Base-by-base conservation (phyloP, 2,113 vertebrate genomes). In the Pterocles gutturalis region DNA sequence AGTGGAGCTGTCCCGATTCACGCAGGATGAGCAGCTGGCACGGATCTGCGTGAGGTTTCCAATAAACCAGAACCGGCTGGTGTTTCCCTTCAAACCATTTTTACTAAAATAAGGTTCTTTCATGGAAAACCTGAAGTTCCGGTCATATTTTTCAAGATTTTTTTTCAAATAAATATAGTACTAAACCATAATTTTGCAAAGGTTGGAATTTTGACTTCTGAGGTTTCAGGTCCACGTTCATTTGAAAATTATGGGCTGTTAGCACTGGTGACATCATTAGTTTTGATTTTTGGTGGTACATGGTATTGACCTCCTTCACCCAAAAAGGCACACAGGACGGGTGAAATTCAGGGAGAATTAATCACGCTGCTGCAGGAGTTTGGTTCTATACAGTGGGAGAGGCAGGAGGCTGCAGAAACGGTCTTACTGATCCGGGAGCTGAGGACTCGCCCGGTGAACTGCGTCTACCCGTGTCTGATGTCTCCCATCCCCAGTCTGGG, bases 41-140 rank as follows among this genome's bases (percentile, higher is more conserved):
- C 13, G 1, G 0, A 83, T 41, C 49, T 2, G 7, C 3, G 0
- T 8, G 70, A 64, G 54, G 43, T 73, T 86, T 58, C 26, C 61
- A 65, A 38, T 5, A n/a, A 58, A 58, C 49, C 75, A 73, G 58
- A 64, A 45, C 7, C 78, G 45, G n/a, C 11, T 77, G 11, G 13
- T 4, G 36, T 21, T 65, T 60, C 80, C 45, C n/a, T 84, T 70
- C 3, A 1, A 61, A 58, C 48, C 2, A 1, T 21, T 67, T 62
- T 36, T 25, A 76, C 41, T 71, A n/a, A 66, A 92, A 65, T 11
- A 49, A 83, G 48, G 24, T 36, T 57, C 38, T 48, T 64, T 45
- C 66, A 28, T 5, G 33, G 51, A 66, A 90, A 96, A 92, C 73
- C 36, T 83, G 34, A 31, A 10, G 21, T 53, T 71, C 86, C 75